Base-by-base conservation (phyloP, 2,888 invertebrate species). In the Scaptomyza reducta region DNA sequence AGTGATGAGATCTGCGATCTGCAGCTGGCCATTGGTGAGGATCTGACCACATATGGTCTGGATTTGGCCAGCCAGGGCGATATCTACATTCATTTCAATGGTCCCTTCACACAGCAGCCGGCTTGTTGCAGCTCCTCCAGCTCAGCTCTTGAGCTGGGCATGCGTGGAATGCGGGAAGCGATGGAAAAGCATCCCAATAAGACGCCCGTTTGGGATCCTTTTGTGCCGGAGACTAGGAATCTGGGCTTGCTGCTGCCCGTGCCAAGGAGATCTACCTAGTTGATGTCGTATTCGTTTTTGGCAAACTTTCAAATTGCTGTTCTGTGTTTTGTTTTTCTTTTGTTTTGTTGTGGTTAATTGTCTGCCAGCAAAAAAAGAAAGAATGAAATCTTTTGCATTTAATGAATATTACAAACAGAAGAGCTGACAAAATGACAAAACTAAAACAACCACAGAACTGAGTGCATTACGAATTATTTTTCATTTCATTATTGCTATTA, bases 41-140 rank as follows among this genome's bases (percentile, higher is more conserved):
- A 83, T 47, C 60, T 83, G 29, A 81, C 82, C 46, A 72, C 68
- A 7, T 84, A 61, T 10, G 82, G 82, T 3, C 55, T 83, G 38
- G 82, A 83, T 42, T 14, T 83, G 62, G 59, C 82, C 18, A 72
- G 77, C 31, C 77, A 72, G 40, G 82, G 85, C 2, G 82, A 83
- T 16, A 87, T 83, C 49, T 84, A 83, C 38, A 82, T 83, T 3
- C 79, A 84, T 22, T 87, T 87, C 51, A 83, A 83, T 55, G 87
- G 82, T 4, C 82, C 82, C 6, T 79, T 87, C 6, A 83, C 87
- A 13, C 71, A 59, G 27, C 64, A 74, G 6, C 59, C 85, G 10
- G 65, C 87, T 0, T 59, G 60, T 0, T 68, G 84, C 9, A 76
- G 40, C 29, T 74, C 78, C 6, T 65, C 71, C 45, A 63, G 68